Conservation (phyloP, 2,888 invertebrate species). For the Augochlorella aurata region DNA sequence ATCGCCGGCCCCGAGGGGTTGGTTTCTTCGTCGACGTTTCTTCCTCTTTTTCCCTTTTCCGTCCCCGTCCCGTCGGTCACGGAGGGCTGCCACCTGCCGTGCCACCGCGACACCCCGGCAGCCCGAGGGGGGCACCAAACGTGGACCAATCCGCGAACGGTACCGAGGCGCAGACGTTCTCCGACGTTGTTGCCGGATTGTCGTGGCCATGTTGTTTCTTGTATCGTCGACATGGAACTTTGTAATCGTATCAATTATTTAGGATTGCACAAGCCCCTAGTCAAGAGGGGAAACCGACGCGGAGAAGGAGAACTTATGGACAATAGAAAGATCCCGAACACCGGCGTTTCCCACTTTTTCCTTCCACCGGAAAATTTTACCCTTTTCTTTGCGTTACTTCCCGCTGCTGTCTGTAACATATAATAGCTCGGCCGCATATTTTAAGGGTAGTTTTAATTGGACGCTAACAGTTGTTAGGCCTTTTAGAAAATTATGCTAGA, state of each 20-base stretch:
- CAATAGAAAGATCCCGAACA: conserved; percentile 16
- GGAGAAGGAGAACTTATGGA: background rate
- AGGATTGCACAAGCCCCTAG: conserved; percentile 26
- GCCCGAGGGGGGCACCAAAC: conserved; percentile 66
- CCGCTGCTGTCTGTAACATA: background rate
- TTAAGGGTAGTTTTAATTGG: no score
- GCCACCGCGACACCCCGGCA: conserved; percentile 41
- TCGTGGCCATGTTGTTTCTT: conserved; percentile 67
- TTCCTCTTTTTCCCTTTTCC: background rate
- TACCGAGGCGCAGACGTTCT: conserved; percentile 64
- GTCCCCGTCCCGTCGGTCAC: background rate
- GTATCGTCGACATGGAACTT: conserved; percentile 46
- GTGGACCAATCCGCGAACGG: conserved; percentile 77
- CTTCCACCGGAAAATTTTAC: background rate
- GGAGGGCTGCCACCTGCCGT: conserved; percentile 28
- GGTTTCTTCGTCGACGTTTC: conserved; percentile 2
- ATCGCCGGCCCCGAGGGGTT: background rate
- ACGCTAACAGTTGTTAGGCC: no score
- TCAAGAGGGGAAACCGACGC: no score
- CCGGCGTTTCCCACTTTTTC: background rate
- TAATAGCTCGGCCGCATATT: no score
- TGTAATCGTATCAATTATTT: conserved; percentile 70
- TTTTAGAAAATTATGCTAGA: no score
- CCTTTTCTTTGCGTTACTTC: background rate
- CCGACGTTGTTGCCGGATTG: conserved; percentile 30